Evolutionary conservation across 2,888 invertebrate species (phyloP), one percentile per base, ranked within the genome.

Genomic region (Xestobium rufovillosum): DNA sequence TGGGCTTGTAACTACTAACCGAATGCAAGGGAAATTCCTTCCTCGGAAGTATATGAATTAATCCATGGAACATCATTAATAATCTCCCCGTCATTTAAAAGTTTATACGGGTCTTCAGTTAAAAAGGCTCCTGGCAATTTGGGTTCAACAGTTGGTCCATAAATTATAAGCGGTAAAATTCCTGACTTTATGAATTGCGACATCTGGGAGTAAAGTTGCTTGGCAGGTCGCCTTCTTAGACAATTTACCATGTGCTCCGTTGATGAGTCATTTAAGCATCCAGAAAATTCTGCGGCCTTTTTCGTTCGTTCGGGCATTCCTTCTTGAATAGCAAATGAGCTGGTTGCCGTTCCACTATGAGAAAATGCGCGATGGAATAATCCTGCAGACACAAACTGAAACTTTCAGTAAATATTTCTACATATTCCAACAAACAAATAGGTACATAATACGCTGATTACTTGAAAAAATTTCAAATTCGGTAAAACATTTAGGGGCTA

Each of bases 351-450:
- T n/a, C 61, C 61, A 39, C 61, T 60, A n/a, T 54, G 36, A 3
- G 59, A 52, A n/a, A 57, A 51, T 4, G 57, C 61, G 34, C 51
- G 44, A 19, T 55, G 53, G 33, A 63, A 63, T 14, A 61, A 38
- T 16, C 59, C 53, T 49, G 19, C 12, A 36, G 10, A n/a, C n/a
- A n/a, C n/a, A n/a, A n/a, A n/a, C n/a, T n/a, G n/a, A n/a, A n/a
- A n/a, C n/a, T n/a, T n/a, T n/a, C n/a, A n/a, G n/a, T n/a, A n/a
- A n/a, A n/a, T n/a, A n/a, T n/a, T n/a, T n/a, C n/a, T n/a, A n/a
- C n/a, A n/a, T n/a, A n/a, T n/a, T n/a, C n/a, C n/a, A n/a, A n/a
- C n/a, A n/a, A n/a, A 19, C 6, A 19, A n/a, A 19, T 19, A 19
- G 23, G 6, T 8, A 8, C n/a, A 19, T 19, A 8, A 19, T 19